These are phyloP conservation scores for Philereme transversata DNA, from an alignment of 2,888 invertebrate species.

Conservation along the genomic window DNA sequence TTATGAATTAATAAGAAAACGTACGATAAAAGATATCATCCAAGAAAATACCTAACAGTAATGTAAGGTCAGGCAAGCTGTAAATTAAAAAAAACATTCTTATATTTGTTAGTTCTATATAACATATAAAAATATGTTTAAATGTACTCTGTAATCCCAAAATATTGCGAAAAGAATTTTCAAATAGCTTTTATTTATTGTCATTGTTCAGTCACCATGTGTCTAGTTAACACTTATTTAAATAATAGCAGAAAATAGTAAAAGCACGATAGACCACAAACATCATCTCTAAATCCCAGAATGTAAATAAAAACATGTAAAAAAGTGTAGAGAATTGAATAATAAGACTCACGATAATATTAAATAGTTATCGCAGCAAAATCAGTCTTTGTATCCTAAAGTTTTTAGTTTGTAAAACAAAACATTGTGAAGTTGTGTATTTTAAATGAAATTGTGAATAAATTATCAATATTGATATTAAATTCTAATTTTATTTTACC, in stretches of 20 bases:
- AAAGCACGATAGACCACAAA: conserved; percentile 47
- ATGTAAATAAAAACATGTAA: conserved; percentile 75
- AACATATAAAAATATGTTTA: background rate
- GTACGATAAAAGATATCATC: too few relatives aligned
- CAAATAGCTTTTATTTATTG: conserved; percentile 2
- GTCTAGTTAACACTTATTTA: conserved; percentile 12
- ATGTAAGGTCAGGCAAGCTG: too few relatives aligned
- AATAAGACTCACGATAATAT: conserved; percentile 66
- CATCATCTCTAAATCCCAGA: conserved; percentile 56
- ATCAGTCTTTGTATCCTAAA: conserved; percentile 78
- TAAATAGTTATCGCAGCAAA: conserved; percentile 74
- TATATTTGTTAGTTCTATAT: too few relatives aligned
- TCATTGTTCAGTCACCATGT: conserved; percentile 19
- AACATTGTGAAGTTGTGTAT: conserved; percentile 83
- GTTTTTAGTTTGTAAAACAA: conserved; percentile 81
- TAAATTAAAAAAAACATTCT: too few relatives aligned
- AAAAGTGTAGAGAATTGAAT: conserved; percentile 64
- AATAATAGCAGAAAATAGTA: background rate
- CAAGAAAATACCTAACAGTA: too few relatives aligned
- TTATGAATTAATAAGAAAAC: too few relatives aligned
- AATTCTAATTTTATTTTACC: conserved; percentile 49
- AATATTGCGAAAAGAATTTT: background rate
- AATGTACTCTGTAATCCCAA: background rate
- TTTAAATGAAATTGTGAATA: conserved; percentile 84
- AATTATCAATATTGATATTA: conserved; percentile 84